A percentile compares a stretch with the other conserved stretches of the same genome.
Conservation (phyloP, 2,113 vertebrate species). For the Ictalurus furcatus region DNA sequence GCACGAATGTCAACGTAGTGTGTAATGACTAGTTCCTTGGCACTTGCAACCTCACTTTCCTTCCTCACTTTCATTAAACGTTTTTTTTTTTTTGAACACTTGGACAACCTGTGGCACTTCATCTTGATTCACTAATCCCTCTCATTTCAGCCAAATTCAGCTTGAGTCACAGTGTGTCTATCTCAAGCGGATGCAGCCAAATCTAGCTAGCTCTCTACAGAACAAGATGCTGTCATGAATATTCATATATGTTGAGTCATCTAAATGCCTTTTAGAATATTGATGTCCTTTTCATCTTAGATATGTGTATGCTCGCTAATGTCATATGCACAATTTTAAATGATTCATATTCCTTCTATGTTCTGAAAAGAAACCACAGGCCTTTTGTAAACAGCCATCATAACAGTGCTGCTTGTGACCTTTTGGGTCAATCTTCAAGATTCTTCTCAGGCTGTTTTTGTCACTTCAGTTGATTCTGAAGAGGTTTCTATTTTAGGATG, state of each 20-base stretch:
- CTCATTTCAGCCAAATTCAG: constrained; percentile 63
- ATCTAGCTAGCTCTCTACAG: constrained; percentile 59
- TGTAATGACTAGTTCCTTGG: not conserved
- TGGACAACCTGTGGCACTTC: constrained; percentile 30
- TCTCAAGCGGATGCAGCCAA: constrained; percentile 57
- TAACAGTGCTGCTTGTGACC: not conserved
- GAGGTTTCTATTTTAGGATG: not conserved
- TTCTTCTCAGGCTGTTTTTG: not conserved
- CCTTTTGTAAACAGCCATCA: constrained; percentile 15
- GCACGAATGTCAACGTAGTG: not conserved
- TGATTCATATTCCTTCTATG: not conserved
- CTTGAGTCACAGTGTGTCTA: constrained; percentile 62
- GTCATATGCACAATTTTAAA: not conserved
- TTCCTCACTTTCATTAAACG: not conserved
- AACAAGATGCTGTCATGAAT: constrained; percentile 61
- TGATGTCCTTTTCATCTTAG: constrained; percentile 29
- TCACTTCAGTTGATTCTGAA: constrained; percentile 1
- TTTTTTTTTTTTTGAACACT: not conserved
- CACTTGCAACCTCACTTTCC: not conserved
- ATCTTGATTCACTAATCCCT: constrained; percentile 64
- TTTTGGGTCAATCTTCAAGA: not conserved
- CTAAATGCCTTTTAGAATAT: not conserved
- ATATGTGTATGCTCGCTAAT: constrained; percentile 3
- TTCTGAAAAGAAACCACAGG: constrained; percentile 2
- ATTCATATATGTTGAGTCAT: constrained; percentile 39